Evolutionary conservation across 2,113 vertebrate species (phyloP), one percentile per base, ranked within the genome.

Genomic region (Anoplopoma fimbria): DNA sequence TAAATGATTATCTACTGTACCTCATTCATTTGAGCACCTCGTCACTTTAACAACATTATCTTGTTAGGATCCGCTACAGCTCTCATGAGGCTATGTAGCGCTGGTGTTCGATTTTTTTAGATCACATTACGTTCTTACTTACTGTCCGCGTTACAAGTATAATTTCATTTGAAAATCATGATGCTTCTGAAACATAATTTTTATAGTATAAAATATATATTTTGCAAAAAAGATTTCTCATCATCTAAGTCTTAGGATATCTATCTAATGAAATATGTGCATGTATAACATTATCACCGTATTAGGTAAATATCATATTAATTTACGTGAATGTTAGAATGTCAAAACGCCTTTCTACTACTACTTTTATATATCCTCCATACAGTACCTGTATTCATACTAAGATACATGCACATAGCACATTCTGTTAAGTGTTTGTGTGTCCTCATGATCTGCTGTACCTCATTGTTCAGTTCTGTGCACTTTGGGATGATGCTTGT

Each of bases 401-500:
- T 8, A 10, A 23, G 57, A 65, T n/a, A 47, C 31, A 47, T 49
- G 15, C 7, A 70, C 45, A 36, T 15, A 33, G 19, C 4, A 47
- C 19, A 34, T 57, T 63, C 25, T 71, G 21, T 60, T 17, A 9
- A 60, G 23, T 23, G 21, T 42, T 58, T 64, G 9, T 23, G n/a
- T 49, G 55, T 60, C 31, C 45, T 40, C 19, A n/a, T 60, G 68
- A 77, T 75, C 55, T 70, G 57, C 55, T 75, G 14, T 75, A 42
- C 64, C 3, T 73, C 61, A 62, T 14, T 57, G 69, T 25, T 58
- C 49, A 72, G 69, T 45, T 21, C 33, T 63, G 60, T 87, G 82
- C 77, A 57, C 81, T 86, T 71, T 76, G 60, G 64, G 57, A 81
- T 86, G 77, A 90, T 45, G 73, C 57, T 87, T 93, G 89, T 88